Conservation (phyloP, 2,888 invertebrate species). For the Drosophila barbarae region DNA sequence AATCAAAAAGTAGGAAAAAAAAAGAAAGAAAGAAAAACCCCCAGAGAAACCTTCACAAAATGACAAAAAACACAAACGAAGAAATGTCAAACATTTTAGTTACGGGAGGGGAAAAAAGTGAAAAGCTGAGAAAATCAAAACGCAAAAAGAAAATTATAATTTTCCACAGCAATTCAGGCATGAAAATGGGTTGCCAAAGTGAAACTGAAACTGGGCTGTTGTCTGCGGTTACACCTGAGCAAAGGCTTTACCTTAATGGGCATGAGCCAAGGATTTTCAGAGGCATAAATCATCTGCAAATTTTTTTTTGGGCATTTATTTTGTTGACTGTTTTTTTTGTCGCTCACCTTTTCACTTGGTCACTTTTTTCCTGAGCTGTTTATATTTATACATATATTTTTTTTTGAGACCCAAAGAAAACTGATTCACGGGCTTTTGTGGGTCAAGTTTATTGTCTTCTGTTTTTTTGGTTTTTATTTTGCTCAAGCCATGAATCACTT, state of each 20-base stretch:
- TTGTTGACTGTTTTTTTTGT: conserved; percentile 10
- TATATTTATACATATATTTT: conserved; percentile 14
- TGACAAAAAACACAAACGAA: conserved; percentile 18
- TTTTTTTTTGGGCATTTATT: conserved; percentile 28
- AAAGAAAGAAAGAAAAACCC: conserved; percentile 37
- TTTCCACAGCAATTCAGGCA: conserved; percentile 56
- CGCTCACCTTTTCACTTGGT: conserved; percentile 17
- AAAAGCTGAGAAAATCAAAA: conserved; percentile 59
- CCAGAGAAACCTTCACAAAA: conserved; percentile 36
- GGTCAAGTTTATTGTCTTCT: conserved; percentile 41
- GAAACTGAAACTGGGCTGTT: conserved; percentile 39
- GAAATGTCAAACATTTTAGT: conserved; percentile 41
- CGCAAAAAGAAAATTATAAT: conserved; percentile 41
- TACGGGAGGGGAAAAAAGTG: conserved; percentile 54
- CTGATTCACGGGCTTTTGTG: conserved; percentile 32
- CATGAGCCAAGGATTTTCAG: conserved; percentile 17
- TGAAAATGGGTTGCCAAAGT: conserved; percentile 52
- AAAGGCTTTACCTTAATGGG: conserved; percentile 7
- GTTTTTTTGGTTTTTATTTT: conserved; percentile 7
- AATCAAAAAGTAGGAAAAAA: conserved; percentile 55
- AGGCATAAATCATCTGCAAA: conserved; percentile 24
- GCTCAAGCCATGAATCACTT: conserved; percentile 28
- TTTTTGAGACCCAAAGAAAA: conserved; percentile 30
- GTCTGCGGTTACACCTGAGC: conserved; percentile 12
- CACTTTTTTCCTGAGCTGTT: conserved; percentile 25